Conservation (phyloP, 2,797 vertebrate genomes). For the Capromys pilorides region DNA sequence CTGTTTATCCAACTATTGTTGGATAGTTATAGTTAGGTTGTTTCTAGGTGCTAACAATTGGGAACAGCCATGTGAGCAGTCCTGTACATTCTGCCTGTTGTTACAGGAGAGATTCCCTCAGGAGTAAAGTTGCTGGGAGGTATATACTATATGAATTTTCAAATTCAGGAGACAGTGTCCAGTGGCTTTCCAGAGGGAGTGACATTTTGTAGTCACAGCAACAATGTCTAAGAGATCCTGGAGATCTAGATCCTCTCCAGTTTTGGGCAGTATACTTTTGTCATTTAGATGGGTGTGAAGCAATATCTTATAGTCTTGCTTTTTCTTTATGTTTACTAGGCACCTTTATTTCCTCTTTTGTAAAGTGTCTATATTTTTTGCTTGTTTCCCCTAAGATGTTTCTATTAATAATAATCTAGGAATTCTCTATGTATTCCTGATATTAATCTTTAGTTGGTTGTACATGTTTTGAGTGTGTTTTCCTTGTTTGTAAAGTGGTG, state of each 20-base stretch:
- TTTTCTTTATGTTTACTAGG: background rate
- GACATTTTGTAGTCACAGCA: background rate
- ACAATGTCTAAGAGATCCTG: background rate
- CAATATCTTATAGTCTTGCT: background rate
- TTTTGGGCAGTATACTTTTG: slow-evolving; percentile 24
- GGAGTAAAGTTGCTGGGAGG: background rate
- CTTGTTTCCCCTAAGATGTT: background rate
- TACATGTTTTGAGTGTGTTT: slow-evolving; percentile 48
- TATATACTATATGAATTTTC: background rate
- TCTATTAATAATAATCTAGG: background rate
- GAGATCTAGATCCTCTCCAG: background rate
- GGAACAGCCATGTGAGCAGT: background rate
- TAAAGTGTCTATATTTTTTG: slow-evolving; percentile 31
- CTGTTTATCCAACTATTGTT: background rate
- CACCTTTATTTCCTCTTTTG: slow-evolving; percentile 42
- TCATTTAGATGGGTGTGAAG: background rate
- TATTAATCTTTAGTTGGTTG: slow-evolving; percentile 34
- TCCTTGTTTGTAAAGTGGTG: slow-evolving; percentile 4
- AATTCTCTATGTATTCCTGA: slow-evolving; percentile 1
- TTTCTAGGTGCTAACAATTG: background rate
- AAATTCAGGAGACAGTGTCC: background rate
- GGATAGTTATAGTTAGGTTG: background rate
- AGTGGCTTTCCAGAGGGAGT: background rate
- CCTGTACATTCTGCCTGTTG: background rate
- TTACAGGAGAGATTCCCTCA: slow-evolving; percentile 30